A percentile compares a stretch with the other conserved stretches of the same genome.
These are phyloP conservation scores for Drosophila novamexicana DNA, from an alignment of 1,140 invertebrate species.

Conservation along the genomic window DNA sequence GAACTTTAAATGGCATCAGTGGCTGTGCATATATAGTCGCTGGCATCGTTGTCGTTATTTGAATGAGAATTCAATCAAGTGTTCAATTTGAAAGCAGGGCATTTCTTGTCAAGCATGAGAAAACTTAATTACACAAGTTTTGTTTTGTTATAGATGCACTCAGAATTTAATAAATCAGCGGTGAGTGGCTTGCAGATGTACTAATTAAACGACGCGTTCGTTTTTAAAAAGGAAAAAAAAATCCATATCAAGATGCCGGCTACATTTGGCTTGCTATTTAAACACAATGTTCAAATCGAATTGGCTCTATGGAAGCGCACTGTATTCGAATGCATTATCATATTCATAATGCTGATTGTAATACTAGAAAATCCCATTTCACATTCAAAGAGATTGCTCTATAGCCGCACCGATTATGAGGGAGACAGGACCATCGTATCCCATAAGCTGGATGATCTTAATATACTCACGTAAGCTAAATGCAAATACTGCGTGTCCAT, in stretches of 20 bases:
- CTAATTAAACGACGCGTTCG: neutral
- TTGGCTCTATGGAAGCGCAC: conserved; percentile 51
- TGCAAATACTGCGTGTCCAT: neutral
- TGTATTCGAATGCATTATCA: conserved; percentile 47
- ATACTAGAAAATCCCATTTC: conserved; percentile 61
- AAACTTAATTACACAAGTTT: conserved; percentile 1
- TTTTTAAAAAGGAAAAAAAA: neutral
- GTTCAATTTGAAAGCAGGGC: neutral
- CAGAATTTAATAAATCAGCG: conserved; percentile 2
- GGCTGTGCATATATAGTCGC: neutral
- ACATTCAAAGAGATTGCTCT: conserved; percentile 53
- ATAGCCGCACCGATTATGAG: conserved; percentile 21
- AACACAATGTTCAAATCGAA: conserved; percentile 61
- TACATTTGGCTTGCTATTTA: conserved; percentile 53
- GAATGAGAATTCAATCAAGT: neutral
- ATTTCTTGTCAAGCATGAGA: conserved; percentile 22
- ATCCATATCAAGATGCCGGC: conserved; percentile 53
- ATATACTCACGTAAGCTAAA: conserved; percentile 59
- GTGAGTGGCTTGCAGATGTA: conserved; percentile 7
- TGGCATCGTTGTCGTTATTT: neutral
- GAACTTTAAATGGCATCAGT: neutral
- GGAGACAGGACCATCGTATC: conserved; percentile 36
- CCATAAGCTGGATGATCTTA: conserved; percentile 48
- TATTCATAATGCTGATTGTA: conserved; percentile 56
- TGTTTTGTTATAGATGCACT: conserved; percentile 22